These are phyloP conservation scores for Dipodomys merriami DNA, from an alignment of 2,113 vertebrate species.

Conservation along the genomic window DNA sequence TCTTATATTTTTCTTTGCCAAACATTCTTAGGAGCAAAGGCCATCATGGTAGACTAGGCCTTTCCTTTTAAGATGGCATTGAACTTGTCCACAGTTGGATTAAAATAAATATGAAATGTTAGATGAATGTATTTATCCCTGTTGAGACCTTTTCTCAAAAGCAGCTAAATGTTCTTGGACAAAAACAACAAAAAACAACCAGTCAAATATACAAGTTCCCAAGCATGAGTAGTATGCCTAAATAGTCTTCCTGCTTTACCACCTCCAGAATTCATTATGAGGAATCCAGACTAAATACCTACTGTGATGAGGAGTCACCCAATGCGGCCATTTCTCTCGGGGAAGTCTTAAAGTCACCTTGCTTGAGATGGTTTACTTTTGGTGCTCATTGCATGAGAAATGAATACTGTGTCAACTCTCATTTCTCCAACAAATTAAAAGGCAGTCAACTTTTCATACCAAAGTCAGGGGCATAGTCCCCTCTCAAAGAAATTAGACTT, in stretches of 20 bases:
- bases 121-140: background rate
- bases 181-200: background rate
- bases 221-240: background rate
- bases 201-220: background rate
- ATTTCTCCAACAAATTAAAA: conserved; percentile 68
- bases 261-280: background rate
- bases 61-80: conserved; percentile 16
- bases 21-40: background rate
- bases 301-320: background rate
- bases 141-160: conserved; percentile 47
- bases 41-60: background rate
- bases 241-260: background rate
- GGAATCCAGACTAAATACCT: background rate
- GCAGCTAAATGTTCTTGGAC: background rate
- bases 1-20: background rate
- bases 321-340: conserved; percentile 63
- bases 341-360: conserved; percentile 72
- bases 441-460: conserved; percentile 76
- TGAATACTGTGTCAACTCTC: conserved; percentile 68
- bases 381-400: conserved; percentile 74
- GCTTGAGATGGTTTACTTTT: conserved; percentile 71
- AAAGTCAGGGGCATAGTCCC: conserved; percentile 68
- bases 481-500: conserved; percentile 37
- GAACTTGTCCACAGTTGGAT: background rate
- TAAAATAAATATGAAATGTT: background rate